phyloP scores from a whole-genome alignment of 2,113 vertebrate genomes.

The human region GRCh38 chr6:113222001-113222500 shows the following conservation, averaged over 20 bases:
- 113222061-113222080: background rate
- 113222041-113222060: background rate
- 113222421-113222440: conserved; percentile 96
- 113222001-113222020: too few species aligned
- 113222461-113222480: conserved; percentile 82
- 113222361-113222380: conserved; percentile 85
- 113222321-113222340: conserved; percentile 84
- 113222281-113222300: conserved; percentile 85
- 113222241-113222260: conserved; percentile 85
- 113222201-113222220: conserved; percentile 96
- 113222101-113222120: background rate
- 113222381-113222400: conserved; percentile 86
- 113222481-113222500: conserved; percentile 91
- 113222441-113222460: conserved; percentile 93
- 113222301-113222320: conserved; percentile 82
- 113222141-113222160: conserved; percentile 73
- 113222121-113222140: background rate
- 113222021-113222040: background rate
- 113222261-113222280: conserved; percentile 85
- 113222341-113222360: conserved; percentile 85
- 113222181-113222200: conserved; percentile 99
- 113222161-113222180: conserved; percentile 95
- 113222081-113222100: background rate
- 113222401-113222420: conserved; percentile 95
- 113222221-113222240: conserved; percentile 88